These are phyloP conservation scores for Empis stercorea DNA, from an alignment of 2,888 invertebrate genomes.

Conservation along the genomic window DNA sequence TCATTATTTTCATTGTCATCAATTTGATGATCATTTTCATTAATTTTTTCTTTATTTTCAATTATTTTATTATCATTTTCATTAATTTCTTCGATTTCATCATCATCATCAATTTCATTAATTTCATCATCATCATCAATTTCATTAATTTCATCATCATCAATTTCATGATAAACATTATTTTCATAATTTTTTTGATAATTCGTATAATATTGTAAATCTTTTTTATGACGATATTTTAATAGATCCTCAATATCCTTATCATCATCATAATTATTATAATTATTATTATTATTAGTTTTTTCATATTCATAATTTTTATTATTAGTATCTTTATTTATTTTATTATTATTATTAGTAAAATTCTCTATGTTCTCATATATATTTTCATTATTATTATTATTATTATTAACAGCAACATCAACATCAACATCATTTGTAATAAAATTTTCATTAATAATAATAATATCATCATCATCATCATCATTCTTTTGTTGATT, in stretches of 20 bases:
- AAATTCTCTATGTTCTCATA: not conserved
- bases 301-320: not conserved
- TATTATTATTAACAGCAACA: not conserved
- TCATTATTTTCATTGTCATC: too few relatives aligned
- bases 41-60: too few relatives aligned
- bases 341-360: not conserved
- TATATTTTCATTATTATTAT: not conserved
- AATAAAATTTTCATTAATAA: not conserved
- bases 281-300: not conserved
- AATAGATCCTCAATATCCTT: conserved; percentile 1
- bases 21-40: too few relatives aligned
- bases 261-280: not conserved
- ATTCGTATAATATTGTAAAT: not conserved
- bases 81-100: too few relatives aligned
- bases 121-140: too few relatives aligned
- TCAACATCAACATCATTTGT: too few relatives aligned
- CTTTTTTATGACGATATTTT: conserved; percentile 2
- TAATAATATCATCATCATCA: not conserved
- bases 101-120: too few relatives aligned
- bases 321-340: not conserved
- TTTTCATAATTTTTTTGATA: too few relatives aligned
- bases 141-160: too few relatives aligned
- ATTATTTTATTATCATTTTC: too few relatives aligned
- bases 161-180: too few relatives aligned
- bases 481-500: not conserved